These are phyloP conservation scores for Carlito syrichta DNA, from an alignment of 2,113 vertebrate genomes.

Conservation along the genomic window DNA sequence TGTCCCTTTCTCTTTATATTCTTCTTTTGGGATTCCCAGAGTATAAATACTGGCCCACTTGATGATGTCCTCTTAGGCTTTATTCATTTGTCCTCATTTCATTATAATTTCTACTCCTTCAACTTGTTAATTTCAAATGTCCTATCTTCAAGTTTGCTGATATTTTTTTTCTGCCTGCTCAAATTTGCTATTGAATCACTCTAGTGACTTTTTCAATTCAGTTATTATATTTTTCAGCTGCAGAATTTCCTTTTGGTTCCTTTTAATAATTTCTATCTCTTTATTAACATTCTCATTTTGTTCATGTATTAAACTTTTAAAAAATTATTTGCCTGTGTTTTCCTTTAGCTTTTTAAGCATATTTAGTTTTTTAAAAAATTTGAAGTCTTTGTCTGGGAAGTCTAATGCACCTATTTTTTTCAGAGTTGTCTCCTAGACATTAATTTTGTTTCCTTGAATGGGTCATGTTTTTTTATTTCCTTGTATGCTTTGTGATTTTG, in stretches of 20 bases:
- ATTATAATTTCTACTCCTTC: background rate
- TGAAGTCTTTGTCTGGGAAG: background rate
- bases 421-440: background rate
- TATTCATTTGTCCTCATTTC: background rate
- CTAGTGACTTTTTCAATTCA: background rate
- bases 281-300: background rate
- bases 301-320: background rate
- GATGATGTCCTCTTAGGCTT: background rate
- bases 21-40: background rate
- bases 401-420: background rate
- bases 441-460: background rate
- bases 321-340: background rate
- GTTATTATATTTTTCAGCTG: background rate
- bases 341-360: background rate
- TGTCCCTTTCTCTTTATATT: background rate
- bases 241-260: background rate
- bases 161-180: background rate
- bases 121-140: background rate
- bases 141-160: background rate
- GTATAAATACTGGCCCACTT: background rate
- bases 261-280: background rate
- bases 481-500: background rate
- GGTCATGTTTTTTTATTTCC: background rate
- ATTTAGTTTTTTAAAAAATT: background rate
- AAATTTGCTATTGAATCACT: background rate